These are phyloP conservation scores for Ditylenchus weischeri DNA, from an alignment of 2,888 invertebrate species.

Conservation along the genomic window DNA sequence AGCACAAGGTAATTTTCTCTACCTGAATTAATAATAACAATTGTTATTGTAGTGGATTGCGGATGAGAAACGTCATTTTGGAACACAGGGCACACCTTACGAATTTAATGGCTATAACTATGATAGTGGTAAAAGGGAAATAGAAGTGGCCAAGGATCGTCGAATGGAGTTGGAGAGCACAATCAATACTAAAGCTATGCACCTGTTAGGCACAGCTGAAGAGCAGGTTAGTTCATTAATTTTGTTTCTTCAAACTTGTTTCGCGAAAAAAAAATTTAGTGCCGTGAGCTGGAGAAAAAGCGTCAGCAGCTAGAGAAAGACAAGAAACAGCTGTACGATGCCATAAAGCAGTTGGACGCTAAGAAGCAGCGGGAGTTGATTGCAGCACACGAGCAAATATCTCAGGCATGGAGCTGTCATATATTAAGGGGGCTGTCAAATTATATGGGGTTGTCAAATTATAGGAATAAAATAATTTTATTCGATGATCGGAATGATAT, in stretches of 20 bases:
- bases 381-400: constrained; percentile 79
- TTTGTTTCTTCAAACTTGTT: neutral
- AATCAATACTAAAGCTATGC: constrained; percentile 31
- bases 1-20: constrained; percentile 60
- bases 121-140: constrained; percentile 29
- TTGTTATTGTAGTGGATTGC: constrained; percentile 69
- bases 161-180: constrained; percentile 27
- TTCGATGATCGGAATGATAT: too few relatives aligned
- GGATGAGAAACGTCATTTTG: constrained; percentile 75
- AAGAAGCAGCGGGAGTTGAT: constrained; percentile 80
- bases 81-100: constrained; percentile 62
- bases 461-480: too few relatives aligned
- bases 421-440: too few relatives aligned
- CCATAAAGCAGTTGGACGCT: constrained; percentile 82
- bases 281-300: constrained; percentile 71
- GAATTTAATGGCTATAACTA: constrained; percentile 59
- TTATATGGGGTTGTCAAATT: too few relatives aligned
- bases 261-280: constrained; percentile 61
- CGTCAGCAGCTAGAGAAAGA: constrained; percentile 74
- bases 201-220: constrained; percentile 35
- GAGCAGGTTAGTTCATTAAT: constrained; percentile 28
- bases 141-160: constrained; percentile 24
- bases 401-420: too few relatives aligned
- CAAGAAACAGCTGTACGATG: constrained; percentile 71
- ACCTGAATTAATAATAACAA: too few relatives aligned